Base-by-base conservation (phyloP, 2,888 invertebrate genomes). In the Criorhina ranunculi region DNA sequence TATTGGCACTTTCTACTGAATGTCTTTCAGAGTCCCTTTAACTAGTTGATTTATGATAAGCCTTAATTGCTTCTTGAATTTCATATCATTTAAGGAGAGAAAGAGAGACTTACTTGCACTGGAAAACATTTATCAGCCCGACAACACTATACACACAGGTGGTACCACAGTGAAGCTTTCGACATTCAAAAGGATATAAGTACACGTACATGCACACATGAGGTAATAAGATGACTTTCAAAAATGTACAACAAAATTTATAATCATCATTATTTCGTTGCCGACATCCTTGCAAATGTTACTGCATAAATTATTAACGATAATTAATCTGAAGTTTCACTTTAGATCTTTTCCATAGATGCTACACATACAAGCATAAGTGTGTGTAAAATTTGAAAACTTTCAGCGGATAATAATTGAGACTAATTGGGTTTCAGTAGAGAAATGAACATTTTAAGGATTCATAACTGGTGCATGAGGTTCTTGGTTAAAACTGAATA, bases 241-340 rank as follows among this genome's bases (percentile, higher is more conserved):
- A 1, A 15, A 42, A 42, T 42, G 6, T 42, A 42, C 24, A 46
- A 9, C 46, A 19, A 46, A 46, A 46, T 46, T 46, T 46, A 46
- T 46, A 46, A 46, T 46, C 46, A 11, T 46, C 17, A 19, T 46
- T 46, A 46, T 19, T 46, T 46, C 7, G 4, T 9, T 19, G 5
- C 19, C 8, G 19, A 12, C 7, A 1, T 15, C 9, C 12, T 24
- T 24, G 24, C 24, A 24, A 24, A 24, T 24, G 24, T 24, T 15
- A 9, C 46, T 46, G 46, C 17, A 46, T 46, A 46, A 46, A 46
- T 46, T 46, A 46, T 46, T 19, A 46, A 11, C 46, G 11, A 46
- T 46, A 46, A 46, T 46, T 46, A 46, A 46, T 46, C 19, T 46
- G 19, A 19, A 46, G 15, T 46, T 46, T 46, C 7, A 44, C 9